Base-by-base conservation (phyloP, 2,113 vertebrate genomes). In the Ancistrus triradiatus region DNA sequence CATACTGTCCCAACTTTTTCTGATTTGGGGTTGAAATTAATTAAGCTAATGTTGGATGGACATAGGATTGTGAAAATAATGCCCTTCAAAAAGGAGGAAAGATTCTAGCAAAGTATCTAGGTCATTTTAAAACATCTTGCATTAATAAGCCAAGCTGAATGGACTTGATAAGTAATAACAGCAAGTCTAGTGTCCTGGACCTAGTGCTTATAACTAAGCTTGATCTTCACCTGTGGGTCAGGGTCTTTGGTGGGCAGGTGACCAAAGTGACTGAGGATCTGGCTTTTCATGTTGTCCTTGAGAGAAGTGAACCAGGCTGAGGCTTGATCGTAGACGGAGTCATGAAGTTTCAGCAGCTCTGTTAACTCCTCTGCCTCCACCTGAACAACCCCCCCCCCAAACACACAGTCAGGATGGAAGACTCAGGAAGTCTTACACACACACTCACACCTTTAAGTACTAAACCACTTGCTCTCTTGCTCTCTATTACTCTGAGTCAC, bases 221-320 rank as follows among this genome's bases (percentile, higher is more conserved):
- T 25, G 44, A 17, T 18, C 4, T 18, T 68, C 44, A 96, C 94
- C 92, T 92, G 93, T 19, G 91, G 92, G 42, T 93, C 90, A 0
- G 84, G 72, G 59, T 93, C 91, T 79, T 90, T 95, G 68, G 83
- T 77, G 59, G 95, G 94, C 78, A 97, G 90, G 67, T 89, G 80
- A 58, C 91, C 94, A 74, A 95, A 98, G 75, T 94, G 93, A 74
- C 91, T 93, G 62, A 92, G 82, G 79, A 93, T 97, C 84, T 98
- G 92, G 62, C 81, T 89, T 86, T 91, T 93, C 89, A 91, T 91
- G 78, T 91, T 88, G 78, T 96, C 94, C 70, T 91, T 91, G 37
- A 95, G 90, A 15, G 92, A 95, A 15, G 89, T 90, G 78, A 97
- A 95, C 94, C 93, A 96, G 78, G 78, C 82, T 66, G 86, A 86